A percentile compares a stretch with the other conserved stretches of the same genome.
These are phyloP conservation scores for Merluccius polli DNA, from an alignment of 2,797 vertebrate species.

Conservation along the genomic window DNA sequence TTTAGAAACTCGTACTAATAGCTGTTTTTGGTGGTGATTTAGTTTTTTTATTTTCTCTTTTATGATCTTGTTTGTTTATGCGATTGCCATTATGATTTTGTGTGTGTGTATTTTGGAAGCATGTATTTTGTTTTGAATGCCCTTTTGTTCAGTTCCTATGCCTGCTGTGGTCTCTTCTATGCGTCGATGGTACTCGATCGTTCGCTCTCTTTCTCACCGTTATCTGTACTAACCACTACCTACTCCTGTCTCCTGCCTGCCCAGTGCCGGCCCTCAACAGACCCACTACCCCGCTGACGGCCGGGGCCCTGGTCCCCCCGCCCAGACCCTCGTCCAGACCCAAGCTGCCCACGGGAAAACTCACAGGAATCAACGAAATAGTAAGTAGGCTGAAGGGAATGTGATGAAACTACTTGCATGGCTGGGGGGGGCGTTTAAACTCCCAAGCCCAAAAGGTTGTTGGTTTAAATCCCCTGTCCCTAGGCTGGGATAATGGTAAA, in stretches of 20 bases:
- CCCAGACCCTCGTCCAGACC: conserved; percentile 92
- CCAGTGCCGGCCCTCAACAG: conserved; percentile 70
- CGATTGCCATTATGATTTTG: background rate
- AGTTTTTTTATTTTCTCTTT: background rate
- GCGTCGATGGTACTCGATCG: background rate
- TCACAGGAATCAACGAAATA: conserved; percentile 94
- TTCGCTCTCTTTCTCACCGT: background rate
- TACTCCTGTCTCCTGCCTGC: background rate
- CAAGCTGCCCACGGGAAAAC: conserved; percentile 87
- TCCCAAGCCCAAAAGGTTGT: too few species aligned
- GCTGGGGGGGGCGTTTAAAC: background rate
- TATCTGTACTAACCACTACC: background rate
- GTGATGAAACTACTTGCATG: background rate
- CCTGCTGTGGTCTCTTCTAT: background rate
- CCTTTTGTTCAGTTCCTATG: background rate
- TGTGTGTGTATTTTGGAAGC: background rate
- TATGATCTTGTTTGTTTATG: background rate
- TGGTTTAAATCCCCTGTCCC: too few species aligned
- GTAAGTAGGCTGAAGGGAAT: conserved; percentile 69
- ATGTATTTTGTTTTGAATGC: background rate
- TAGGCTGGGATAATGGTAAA: too few species aligned
- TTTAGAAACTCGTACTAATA: background rate
- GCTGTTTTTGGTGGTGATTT: background rate
- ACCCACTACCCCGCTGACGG: conserved; percentile 84
- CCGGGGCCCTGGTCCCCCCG: conserved; percentile 87